phyloP scores from a whole-genome alignment of 1,140 invertebrate species.

The Hermetia illucens region DNA sequence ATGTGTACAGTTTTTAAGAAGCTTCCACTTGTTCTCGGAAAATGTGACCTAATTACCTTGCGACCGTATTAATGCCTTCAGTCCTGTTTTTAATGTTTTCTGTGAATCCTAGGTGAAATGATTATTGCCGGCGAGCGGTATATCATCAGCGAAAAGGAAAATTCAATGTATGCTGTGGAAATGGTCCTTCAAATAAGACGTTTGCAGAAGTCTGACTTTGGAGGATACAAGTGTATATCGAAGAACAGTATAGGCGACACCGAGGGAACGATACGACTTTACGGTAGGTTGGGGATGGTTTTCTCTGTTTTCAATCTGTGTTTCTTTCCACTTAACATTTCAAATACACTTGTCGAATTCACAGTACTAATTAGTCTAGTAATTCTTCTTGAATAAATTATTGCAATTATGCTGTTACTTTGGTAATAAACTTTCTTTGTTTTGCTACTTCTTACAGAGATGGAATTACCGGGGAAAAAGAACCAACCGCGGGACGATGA shows the following conservation, averaged over 20 bases:
- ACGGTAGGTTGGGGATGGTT: constrained; percentile 46
- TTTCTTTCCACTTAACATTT: not conserved
- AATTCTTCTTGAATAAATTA: not conserved
- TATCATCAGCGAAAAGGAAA: constrained; percentile 54
- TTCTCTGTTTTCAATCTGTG: not conserved
- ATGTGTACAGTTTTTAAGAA: too few relatives aligned
- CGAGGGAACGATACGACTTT: constrained; percentile 72
- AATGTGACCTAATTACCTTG: too few relatives aligned
- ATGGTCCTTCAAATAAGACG: constrained; percentile 64
- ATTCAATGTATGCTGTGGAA: constrained; percentile 61
- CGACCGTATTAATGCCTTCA: too few relatives aligned
- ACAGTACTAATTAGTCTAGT: not conserved
- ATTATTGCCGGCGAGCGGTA: constrained; percentile 73
- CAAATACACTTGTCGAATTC: not conserved
- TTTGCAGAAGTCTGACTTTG: constrained; percentile 63
- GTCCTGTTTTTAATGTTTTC: constrained; percentile 4
- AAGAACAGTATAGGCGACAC: constrained; percentile 84
- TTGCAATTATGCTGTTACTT: not conserved
- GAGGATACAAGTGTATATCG: constrained; percentile 82
- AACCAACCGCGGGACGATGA: constrained; percentile 16
- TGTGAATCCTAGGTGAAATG: constrained; percentile 56
- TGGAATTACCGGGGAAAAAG: constrained; percentile 26
- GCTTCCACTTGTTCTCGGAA: too few relatives aligned
- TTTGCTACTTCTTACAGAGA: constrained; percentile 15
- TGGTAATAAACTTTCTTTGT: not conserved